Conservation (phyloP, 2,797 vertebrate genomes). For the Momotus momota region DNA sequence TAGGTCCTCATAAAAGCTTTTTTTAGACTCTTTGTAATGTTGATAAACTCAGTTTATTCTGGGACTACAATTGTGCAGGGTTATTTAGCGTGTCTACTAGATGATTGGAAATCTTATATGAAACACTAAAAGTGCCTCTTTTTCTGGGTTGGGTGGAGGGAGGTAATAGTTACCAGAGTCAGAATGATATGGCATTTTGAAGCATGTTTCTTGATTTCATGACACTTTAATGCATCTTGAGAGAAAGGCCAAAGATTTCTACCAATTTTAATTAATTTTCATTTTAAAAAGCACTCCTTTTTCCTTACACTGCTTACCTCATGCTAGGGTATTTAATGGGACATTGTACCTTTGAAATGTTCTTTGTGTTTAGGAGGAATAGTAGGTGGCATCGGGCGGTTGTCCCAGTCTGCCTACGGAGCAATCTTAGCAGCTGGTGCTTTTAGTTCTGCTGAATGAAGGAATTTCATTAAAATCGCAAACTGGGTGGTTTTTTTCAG, state of each 20-base stretch:
- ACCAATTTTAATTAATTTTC: conserved; percentile 75
- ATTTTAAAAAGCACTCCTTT: conserved; percentile 78
- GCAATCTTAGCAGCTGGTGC: not conserved
- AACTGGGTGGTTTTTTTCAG: not conserved
- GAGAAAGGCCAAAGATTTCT: conserved; percentile 84
- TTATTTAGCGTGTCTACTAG: conserved; percentile 72
- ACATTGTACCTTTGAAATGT: conserved; percentile 64
- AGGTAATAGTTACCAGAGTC: conserved; percentile 78
- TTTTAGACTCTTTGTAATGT: conserved; percentile 73
- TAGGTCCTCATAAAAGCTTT: conserved; percentile 74
- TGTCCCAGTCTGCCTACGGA: not conserved
- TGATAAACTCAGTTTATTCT: conserved; percentile 75
- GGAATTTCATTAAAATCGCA: not conserved
- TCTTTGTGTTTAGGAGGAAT: conserved; percentile 68
- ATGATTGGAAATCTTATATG: conserved; percentile 79
- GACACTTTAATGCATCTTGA: conserved; percentile 78
- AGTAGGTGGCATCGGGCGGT: not conserved
- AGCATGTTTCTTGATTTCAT: conserved; percentile 76
- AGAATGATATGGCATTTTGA: conserved; percentile 76
- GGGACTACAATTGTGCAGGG: conserved; percentile 74
- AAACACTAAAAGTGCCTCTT: conserved; percentile 86
- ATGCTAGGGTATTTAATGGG: conserved; percentile 72
- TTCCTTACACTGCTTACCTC: conserved; percentile 79
- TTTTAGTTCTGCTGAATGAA: not conserved
- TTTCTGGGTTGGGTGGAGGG: conserved; percentile 83